Base-by-base conservation (phyloP, 2,888 invertebrate genomes). In the Ophion obscuratus region DNA sequence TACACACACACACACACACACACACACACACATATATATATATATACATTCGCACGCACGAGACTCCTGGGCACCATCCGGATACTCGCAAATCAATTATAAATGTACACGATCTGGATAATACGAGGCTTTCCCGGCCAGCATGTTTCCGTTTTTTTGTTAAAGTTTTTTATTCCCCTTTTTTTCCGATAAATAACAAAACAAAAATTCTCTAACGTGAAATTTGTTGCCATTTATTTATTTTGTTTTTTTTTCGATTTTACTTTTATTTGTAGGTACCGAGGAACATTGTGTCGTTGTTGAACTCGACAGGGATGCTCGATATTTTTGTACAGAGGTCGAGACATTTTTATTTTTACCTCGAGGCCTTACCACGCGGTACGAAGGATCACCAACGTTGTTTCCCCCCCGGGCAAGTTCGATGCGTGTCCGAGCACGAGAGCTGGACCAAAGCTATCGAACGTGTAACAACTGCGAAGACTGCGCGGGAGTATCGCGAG, bases 301-400 rank as follows among this genome's bases (percentile, higher is more conserved):
- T 71, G 7, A 44, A 62, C 62, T 31, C 44, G 27, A 57, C 61
- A 68, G 62, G 68, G 70, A 64, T 47, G 74, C 76, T 80, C 66
- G 70, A 61, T 81, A 76, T 75, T 74, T n/a, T 24, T 31, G 36
- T 27, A 61, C 31, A 24, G 81, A 36, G 74, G 82, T 77, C 67
- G 74, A 53, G 14, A 91, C 90, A 89, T 66, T 84, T 91, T 70
- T 89, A n/a, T 84, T 89, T 89, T 20, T 24, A 61, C 9, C 4
- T 9, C 9, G 89, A 90, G 88, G 87, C 88, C 88, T 89, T 88
- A 87, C 87, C 27, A 27, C 24, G 86, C 81, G 81, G 71, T 14
- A 59, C 20, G 14, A 62, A 68, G 86, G 93, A 93, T 93, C 93
- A 92, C 93, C 93, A 92, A 93, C 93, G 93, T 91, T 88, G 93